Conservation (phyloP, 2,113 vertebrate species). For the Strix uralensis region DNA sequence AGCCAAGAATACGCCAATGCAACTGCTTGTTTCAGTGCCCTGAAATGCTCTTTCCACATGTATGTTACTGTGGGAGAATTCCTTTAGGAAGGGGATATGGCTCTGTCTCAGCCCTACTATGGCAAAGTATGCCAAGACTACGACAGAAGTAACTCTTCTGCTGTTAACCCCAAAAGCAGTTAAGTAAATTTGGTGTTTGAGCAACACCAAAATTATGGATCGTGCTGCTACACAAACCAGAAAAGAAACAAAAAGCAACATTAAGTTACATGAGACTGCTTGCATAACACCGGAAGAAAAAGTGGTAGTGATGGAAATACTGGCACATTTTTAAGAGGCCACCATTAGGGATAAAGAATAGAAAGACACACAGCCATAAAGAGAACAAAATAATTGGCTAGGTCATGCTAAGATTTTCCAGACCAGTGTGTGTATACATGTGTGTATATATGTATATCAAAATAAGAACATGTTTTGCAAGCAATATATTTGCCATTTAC, state of each 20-base stretch:
- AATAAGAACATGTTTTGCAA: not conserved
- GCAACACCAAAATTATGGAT: not conserved
- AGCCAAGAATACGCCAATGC: not conserved
- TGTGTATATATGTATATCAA: not conserved
- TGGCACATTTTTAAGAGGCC: not conserved
- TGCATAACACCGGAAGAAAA: not conserved
- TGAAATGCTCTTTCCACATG: not conserved
- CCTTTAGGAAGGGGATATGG: not conserved
- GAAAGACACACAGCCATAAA: not conserved
- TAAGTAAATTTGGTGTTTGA: not conserved
- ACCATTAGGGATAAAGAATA: not conserved
- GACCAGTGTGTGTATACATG: not conserved
- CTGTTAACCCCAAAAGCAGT: not conserved
- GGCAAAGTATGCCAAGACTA: not conserved
- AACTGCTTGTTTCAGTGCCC: not conserved
- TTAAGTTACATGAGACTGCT: not conserved
- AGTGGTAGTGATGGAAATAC: not conserved
- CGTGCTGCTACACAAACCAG: not conserved
- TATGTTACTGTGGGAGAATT: not conserved
- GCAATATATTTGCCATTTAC: not conserved
- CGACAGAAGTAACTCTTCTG: not conserved
- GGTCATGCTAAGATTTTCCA: conserved; percentile 38
- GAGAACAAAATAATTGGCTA: not conserved
- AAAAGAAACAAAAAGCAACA: not conserved
- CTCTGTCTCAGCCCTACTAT: not conserved